Evolutionary conservation across 1,140 invertebrate genomes (phyloP), one percentile per base, ranked within the genome.

Genomic region (Marisa cornuarietis): DNA sequence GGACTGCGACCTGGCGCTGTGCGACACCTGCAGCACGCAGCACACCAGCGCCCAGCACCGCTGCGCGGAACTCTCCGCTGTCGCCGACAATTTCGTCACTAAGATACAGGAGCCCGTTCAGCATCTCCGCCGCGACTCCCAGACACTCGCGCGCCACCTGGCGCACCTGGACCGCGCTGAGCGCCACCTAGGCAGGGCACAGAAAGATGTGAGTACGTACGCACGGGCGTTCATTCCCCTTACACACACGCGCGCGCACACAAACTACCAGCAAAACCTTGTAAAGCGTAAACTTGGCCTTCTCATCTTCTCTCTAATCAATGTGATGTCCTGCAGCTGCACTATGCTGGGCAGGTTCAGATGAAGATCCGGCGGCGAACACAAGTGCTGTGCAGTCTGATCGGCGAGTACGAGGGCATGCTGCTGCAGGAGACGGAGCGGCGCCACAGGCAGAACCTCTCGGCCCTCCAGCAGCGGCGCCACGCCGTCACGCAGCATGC

Each of bases 11-110:
- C 83, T 84, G 65, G 80, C 84, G 7, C 76, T 86, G 51, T 89
- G 88, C 79, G 77, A 82, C 0, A 87, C 87, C 69, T 89, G 88
- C 71, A 85, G 86, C 75, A 76, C 79, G 3, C 78, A 66, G 13
- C 79, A 83, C 61, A 85, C 88, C 75, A 79, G 72, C 4, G 81
- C 31, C 31, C 31, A 85, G 8, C 88, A 89, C 76, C 71, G 87
- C 14, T 89, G 88, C 77, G 87, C 88, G 20, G 88, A 89, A 81
- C 83, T 89, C 31, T 80, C 80, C 20, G 84, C 87, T 42, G 83
- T 89, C 22, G 84, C 88, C 20, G 71, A 83, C 20, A 86, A 89
- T 79, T 89, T 89, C 79, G 86, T 85, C 71, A 82, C 66, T 65
- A 88, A 88, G 80, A 87, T 89, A 54, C 83, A 86, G 71, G 82